Base-by-base conservation (phyloP, 2,888 invertebrate genomes). In the Pecten maximus region DNA sequence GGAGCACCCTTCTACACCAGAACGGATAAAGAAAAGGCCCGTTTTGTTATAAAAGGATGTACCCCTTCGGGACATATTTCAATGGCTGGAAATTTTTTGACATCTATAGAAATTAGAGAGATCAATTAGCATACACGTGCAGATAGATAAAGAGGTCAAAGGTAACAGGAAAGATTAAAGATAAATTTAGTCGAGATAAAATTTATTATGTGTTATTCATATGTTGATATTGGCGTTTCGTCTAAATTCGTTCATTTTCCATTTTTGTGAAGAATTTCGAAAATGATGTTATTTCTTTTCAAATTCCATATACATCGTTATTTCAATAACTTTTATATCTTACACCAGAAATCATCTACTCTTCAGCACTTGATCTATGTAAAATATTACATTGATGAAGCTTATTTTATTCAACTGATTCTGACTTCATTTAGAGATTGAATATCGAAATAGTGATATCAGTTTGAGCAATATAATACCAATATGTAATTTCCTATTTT, bases 51-150 rank as follows among this genome's bases (percentile, higher is more conserved):
- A 35, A 74, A 74, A 74, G 74, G 74, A 0, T 2, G 74, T 12
- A 23, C 74, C 74, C 74, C 28, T 74, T 74, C 35, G 74, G 74
- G 74, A 74, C 74, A 74, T 74, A 74, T 74, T 74, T 74, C 74
- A 74, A 74, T 74, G 74, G 74, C 35, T 74, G 74, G 74, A 74
- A 74, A 35, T 74, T 35, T n/a, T 74, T 74, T 74, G 74, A 74
- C 74, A 74, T 74, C 74, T 74, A 74, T 74, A 35, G 74, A 74
- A 74, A 74, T 74, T 74, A 74, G 74, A 74, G 74, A 74, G 74
- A 74, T 74, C 74, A 74, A 74, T 74, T 74, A 74, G 74, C 74
- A 35, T 74, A 74, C 74, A 74, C 74, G 74, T 74, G 74, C 74
- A 35, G 74, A 74, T 74, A 74, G 28, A 28, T 35, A 74, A 74